Percentiles rank a stretch among this genome's conserved stretches.
phyloP scores from a whole-genome alignment of 1,140 invertebrate genomes.

The Alviniconcha marisindica region DNA sequence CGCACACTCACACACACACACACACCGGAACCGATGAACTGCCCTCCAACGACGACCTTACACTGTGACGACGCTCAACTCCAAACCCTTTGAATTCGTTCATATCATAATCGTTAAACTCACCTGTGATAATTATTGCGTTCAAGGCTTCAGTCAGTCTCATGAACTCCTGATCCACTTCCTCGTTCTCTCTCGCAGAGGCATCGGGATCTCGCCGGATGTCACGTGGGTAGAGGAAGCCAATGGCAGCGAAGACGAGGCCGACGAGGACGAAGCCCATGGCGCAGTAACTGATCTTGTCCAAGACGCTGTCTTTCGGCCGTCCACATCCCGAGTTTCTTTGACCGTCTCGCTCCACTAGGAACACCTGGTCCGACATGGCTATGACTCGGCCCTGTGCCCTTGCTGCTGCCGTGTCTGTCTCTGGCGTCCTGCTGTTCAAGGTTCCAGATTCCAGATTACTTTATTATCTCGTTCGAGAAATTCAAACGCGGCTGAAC shows the following conservation, averaged over 20 bases:
- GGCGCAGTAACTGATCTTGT: constrained; percentile 34
- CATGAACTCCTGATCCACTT: constrained; percentile 39
- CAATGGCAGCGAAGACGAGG: constrained; percentile 38
- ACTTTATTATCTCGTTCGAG: too few species aligned
- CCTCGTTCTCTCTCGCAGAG: constrained; percentile 37
- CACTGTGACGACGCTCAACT: neutral
- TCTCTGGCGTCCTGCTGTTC: too few species aligned
- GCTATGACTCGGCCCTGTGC: too few species aligned
- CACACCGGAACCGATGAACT: neutral
- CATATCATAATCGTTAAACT: neutral
- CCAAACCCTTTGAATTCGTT: neutral
- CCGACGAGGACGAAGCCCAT: constrained; percentile 35
- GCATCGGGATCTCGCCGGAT: constrained; percentile 9
- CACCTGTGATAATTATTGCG: constrained; percentile 35
- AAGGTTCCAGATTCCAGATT: too few species aligned
- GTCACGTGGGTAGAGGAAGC: constrained; percentile 45
- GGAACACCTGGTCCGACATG: neutral
- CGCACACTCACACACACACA: neutral
- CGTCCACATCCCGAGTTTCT: neutral
- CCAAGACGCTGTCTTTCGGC: neutral
- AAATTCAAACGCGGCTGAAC: too few species aligned
- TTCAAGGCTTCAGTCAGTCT: constrained; percentile 28
- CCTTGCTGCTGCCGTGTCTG: too few species aligned
- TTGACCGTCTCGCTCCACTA: neutral
- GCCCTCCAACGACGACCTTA: neutral